Conservation (phyloP, 2,888 invertebrate species). For the Desoria tigrina region DNA sequence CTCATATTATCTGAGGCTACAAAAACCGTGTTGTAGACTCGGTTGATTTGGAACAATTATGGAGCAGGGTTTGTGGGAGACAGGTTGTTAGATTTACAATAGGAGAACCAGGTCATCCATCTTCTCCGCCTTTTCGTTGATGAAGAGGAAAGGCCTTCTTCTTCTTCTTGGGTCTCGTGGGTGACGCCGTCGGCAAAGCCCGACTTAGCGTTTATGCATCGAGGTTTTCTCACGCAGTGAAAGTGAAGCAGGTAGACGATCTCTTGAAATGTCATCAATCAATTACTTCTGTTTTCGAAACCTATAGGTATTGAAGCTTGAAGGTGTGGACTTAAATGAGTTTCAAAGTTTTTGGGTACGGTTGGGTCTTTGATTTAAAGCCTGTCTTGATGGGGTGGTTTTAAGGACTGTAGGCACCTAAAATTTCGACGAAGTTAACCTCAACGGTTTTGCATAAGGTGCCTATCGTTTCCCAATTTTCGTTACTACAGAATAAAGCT, state of each 20-base stretch:
- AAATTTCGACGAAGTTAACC: no score
- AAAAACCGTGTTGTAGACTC: no score
- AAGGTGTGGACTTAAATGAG: slow-evolving; percentile 7
- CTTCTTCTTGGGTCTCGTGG: neutral
- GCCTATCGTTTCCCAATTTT: no score
- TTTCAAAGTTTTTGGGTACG: neutral
- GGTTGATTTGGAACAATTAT: no score
- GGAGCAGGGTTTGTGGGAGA: neutral
- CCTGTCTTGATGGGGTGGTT: no score
- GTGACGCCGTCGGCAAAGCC: slow-evolving; percentile 6
- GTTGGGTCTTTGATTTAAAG: neutral
- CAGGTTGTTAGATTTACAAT: slow-evolving; percentile 10
- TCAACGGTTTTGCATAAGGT: no score
- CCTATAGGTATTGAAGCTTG: slow-evolving; percentile 2
- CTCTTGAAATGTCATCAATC: slow-evolving; percentile 16
- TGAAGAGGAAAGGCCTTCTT: neutral
- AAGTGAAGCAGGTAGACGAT: neutral
- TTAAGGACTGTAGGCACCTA: no score
- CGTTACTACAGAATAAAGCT: no score
- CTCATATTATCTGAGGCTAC: no score
- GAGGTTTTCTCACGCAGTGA: slow-evolving; percentile 6
- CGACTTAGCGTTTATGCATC: neutral
- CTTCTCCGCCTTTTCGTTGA: neutral
- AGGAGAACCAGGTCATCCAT: slow-evolving; percentile 9
- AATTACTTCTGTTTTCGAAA: slow-evolving; percentile 3